Evolutionary conservation across 1,140 invertebrate species (phyloP), one percentile per base, ranked within the genome.

Genomic region (Ceratitis capitata): DNA sequence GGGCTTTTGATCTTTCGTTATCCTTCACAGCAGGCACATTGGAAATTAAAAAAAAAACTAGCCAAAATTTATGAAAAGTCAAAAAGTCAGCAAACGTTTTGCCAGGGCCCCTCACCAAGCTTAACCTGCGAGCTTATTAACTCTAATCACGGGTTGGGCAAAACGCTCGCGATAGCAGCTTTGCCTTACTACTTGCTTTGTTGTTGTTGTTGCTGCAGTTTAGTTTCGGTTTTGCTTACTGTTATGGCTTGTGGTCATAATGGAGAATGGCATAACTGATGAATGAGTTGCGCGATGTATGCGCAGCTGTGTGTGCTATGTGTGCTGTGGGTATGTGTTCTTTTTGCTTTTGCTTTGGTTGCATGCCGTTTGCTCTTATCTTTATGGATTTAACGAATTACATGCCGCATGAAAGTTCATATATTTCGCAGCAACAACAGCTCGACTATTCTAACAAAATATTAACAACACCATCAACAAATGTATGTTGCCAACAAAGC

Each of bases 161-260:
- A n/a, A n/a, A n/a, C n/a, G n/a, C n/a, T n/a, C n/a, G n/a, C n/a
- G n/a, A n/a, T 56, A 56, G 53, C n/a, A 19, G 19, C 19, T 19
- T n/a, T n/a, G n/a, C 53, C 5, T 56, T 56, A 56, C n/a, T 56
- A 19, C n/a, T 61, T 61, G 56, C 29, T 12, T 26, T 19, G 64
- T 69, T 39, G 16, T 35, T 69, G 32, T 69, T 39, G 69, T 26
- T 42, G 35, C 10, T 32, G 19, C 42, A 45, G 69, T 78, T 42
- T 64, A 12, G 61, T 12, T 35, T 64, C 14, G 6, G 58, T 35
- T 78, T 78, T 78, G 69, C 69, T 78, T 78, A n/a, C n/a, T 10
- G 26, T 78, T 78, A 78, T 78, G 69, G 39, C 69, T 78, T 78
- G 69, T 78, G 69, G 69, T 45, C 69, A 78, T 78, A 78, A 78